These are phyloP conservation scores for Caenorhabditis sp. DNA, from an alignment of 2,888 invertebrate genomes.

Conservation along the genomic window DNA sequence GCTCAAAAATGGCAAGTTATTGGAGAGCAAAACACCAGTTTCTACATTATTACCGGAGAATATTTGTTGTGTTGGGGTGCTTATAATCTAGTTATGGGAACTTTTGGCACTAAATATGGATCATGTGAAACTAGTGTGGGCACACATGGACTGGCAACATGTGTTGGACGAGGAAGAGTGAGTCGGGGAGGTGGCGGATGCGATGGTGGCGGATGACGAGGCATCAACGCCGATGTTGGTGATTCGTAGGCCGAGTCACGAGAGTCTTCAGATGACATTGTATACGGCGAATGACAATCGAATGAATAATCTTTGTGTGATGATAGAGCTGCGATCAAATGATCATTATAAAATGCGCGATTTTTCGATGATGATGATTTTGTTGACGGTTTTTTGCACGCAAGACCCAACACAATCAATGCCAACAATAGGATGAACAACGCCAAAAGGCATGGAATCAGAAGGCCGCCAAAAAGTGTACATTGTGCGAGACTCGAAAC, in stretches of 20 bases:
- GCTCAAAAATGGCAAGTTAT: conserved; percentile 5
- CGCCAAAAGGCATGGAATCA: conserved; percentile 45
- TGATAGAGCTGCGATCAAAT: conserved; percentile 31
- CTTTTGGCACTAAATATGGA: conserved; percentile 31
- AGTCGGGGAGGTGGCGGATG: background rate
- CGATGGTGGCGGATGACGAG: conserved; percentile 32
- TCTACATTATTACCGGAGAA: background rate
- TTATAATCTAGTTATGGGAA: conserved; percentile 27
- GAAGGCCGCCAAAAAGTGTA: conserved; percentile 40
- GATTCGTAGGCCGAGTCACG: conserved; percentile 50
- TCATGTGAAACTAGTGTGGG: conserved; percentile 23
- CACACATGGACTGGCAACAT: conserved; percentile 22
- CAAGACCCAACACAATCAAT: conserved; percentile 41
- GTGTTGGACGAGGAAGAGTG: conserved; percentile 18
- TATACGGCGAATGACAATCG: conserved; percentile 43
- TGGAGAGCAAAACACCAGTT: background rate
- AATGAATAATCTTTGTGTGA: conserved; percentile 45
- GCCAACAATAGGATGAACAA: conserved; percentile 46
- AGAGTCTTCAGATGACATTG: conserved; percentile 36
- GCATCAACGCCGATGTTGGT: conserved; percentile 47
- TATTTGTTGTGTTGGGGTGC: background rate
- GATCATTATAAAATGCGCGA: conserved; percentile 37
- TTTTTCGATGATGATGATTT: conserved; percentile 22
- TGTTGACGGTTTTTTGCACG: conserved; percentile 37
- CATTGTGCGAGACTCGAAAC: conserved; percentile 31